Evolutionary conservation across 2,888 invertebrate genomes (phyloP), one percentile per base, ranked within the genome.

Genomic region (Andrena minutula): DNA sequence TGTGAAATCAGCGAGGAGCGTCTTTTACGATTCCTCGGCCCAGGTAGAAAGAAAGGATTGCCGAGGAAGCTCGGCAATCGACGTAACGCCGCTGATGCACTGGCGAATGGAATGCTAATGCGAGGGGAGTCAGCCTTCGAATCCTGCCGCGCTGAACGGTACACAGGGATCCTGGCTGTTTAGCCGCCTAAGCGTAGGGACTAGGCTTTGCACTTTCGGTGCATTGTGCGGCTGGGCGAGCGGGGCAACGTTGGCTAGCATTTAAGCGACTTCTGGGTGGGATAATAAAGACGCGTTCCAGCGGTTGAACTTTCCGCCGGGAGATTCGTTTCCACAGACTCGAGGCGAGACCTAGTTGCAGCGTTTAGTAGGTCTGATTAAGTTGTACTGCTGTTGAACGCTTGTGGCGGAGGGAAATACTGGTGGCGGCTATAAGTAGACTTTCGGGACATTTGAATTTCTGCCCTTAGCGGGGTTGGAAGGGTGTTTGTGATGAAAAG

Each of bases 1-100:
- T 77, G 79, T 76, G 76, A 86, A 84, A 86, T 82, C 76, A n/a
- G 64, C 56, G 64, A 75, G 41, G 58, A 56, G 56, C 70, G 60
- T 70, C 51, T 61, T 60, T 73, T 51, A 58, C 60, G 66, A 63
- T 51, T 53, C 16, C 56, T 65, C 66, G 47, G 26, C 23, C n/a
- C 75, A 68, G 56, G 58, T 71, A 75, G 71, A 32, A 71, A 72
- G 53, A 75, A 86, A 78, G 72, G 63, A 73, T 80, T 69, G 23
- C 47, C 41, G 64, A 61, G 70, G 53, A 75, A 71, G 53, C 53
- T 32, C 30, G n/a, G n/a, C 26, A n/a, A 73, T 49, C 69, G 32
- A 53, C 58, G 65, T 58, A 28, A 41, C 23, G 63, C 32, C 23
- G 56, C 47, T n/a, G 68, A 66, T 75, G 20, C 32, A 12, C 64